These are phyloP conservation scores for Tenualosa thibaudeaui DNA, from an alignment of 2,797 vertebrate species.

Conservation along the genomic window DNA sequence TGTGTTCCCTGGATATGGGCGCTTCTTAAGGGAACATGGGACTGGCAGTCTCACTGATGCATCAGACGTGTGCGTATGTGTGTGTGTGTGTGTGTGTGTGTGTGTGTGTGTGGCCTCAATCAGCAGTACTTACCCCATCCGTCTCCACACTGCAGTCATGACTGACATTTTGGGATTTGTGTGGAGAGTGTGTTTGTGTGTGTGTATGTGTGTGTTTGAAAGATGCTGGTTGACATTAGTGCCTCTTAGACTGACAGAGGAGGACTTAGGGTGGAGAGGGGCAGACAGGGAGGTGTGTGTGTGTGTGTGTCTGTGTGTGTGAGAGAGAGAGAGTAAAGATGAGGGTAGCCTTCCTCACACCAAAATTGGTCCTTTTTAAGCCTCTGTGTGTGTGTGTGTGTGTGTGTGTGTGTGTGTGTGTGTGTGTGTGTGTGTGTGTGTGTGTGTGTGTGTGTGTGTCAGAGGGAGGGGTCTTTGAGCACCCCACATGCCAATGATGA, in stretches of 20 bases:
- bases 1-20: too few species aligned
- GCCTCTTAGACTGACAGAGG: not conserved
- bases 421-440: constrained; percentile 31
- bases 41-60: too few species aligned
- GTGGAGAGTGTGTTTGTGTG: constrained; percentile 24
- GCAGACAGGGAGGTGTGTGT: not conserved
- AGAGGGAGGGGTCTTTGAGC: not conserved
- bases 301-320: not conserved
- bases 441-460: constrained; percentile 24
- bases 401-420: constrained; percentile 31
- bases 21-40: too few species aligned
- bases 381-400: constrained; percentile 20
- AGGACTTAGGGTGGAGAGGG: not conserved
- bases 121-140: too few species aligned
- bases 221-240: not conserved
- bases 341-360: not conserved
- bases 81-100: too few species aligned
- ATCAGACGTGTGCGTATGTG: too few species aligned
- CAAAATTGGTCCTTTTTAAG: not conserved
- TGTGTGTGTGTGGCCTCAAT: too few species aligned
- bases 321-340: too few species aligned
- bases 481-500: not conserved
- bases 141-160: not conserved
- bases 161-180: not conserved
- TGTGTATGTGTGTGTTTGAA: constrained; percentile 4